Base-by-base conservation (phyloP, 2,888 invertebrate genomes). In the Leucoptera coffeella region DNA sequence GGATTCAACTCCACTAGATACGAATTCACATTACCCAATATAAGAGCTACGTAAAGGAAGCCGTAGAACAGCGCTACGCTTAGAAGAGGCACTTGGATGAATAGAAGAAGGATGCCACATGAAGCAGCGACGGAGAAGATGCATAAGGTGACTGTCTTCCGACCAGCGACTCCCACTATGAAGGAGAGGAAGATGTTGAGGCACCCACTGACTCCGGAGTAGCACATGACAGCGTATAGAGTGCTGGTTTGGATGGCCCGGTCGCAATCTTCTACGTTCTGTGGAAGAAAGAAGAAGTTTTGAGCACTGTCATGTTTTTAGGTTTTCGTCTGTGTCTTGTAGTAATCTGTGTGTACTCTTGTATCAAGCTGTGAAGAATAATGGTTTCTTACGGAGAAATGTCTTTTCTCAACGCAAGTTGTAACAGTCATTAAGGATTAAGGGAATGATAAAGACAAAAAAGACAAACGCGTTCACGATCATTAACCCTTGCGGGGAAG, bases 1-100 rank as follows among this genome's bases (percentile, higher is more conserved):
- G 64, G 62, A 32, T 61, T 64, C 10, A 61, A 30, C 10, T 64
- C 65, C 10, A 64, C 55, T 27, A 62, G 41, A 36, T 54, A 62
- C 2, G 57, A 56, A 28, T 65, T 64, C 1, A 55, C 40, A 29
- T 55, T 60, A 8, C 59, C 61, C 33, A 64, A 38, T 29, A 61
- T 57, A 2, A 59, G 37, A 4, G 52, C 45, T 9, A 57, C 55
- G 30, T 55, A 56, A 1, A 61, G 42, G 20, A 62, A 60, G 13
- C 50, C 26, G 38, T 44, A 60, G 40, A 62, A 64, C 14, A 62
- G 29, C 0, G 35, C 38, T 14, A 62, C 53, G 39, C 59, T 62
- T 14, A 62, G 35, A 2, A 56, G 28, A 0, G 62, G 57, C 1
- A 53, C 32, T 34, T 29, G 51, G 5, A 54, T 37, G 32, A 60